Percentiles rank a stretch among this genome's conserved stretches.
These are phyloP conservation scores for Pachypanchax playfairii DNA, from an alignment of 2,113 vertebrate species.

Conservation along the genomic window DNA sequence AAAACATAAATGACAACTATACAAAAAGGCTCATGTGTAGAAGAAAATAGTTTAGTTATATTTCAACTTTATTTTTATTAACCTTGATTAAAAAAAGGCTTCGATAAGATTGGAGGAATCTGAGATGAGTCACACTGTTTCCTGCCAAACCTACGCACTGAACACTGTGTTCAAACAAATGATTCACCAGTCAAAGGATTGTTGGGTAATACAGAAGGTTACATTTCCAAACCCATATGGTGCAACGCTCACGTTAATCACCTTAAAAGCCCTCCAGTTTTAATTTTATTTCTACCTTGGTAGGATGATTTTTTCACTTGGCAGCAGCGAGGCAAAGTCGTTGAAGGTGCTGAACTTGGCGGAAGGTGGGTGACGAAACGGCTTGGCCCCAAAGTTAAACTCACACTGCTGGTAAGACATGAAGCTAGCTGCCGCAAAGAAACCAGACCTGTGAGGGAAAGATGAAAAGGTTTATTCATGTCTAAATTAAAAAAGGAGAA, in stretches of 20 bases:
- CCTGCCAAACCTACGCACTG: not conserved
- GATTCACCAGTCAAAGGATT: not conserved
- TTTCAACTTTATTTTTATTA: not conserved
- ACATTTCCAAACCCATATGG: not conserved
- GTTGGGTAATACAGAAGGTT: not conserved
- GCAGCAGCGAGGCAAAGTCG: conserved; percentile 91
- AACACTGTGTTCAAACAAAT: conserved; percentile 18
- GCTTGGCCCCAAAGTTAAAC: conserved; percentile 98
- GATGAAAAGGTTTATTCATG: not conserved
- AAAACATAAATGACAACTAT: no score
- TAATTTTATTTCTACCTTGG: conserved; percentile 83
- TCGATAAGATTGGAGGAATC: not conserved
- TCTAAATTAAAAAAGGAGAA: not conserved
- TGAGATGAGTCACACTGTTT: conserved; percentile 17
- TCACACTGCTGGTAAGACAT: conserved; percentile 99
- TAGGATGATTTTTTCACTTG: conserved; percentile 97
- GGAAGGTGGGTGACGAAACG: conserved; percentile 93
- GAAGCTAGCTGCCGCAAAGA: conserved; percentile 98
- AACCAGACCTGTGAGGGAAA: conserved; percentile 86
- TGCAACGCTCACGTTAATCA: no score
- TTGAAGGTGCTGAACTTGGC: conserved; percentile 98
- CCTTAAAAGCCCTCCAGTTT: not conserved
- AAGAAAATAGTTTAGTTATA: not conserved
- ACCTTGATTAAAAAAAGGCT: not conserved
- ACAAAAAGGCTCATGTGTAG: no score